A percentile compares a stretch with the other conserved stretches of the same genome.
These are phyloP conservation scores for Megatriorchis doriae DNA, from an alignment of 2,113 vertebrate species.

Conservation along the genomic window DNA sequence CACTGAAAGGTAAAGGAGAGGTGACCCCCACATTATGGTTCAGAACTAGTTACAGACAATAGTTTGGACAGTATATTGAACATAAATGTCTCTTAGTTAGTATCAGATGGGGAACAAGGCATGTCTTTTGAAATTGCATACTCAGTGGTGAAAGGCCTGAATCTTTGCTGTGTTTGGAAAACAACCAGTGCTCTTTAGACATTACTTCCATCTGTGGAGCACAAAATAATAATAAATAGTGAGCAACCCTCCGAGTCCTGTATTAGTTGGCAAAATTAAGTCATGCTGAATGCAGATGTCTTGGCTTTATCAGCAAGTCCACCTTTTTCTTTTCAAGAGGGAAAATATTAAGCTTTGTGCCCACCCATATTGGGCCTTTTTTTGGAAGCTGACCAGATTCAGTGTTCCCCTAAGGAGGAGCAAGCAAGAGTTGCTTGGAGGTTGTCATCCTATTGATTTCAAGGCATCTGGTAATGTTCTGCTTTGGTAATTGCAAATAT, in stretches of 20 bases:
- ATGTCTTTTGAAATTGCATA: not conserved
- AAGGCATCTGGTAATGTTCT: slow-evolving; percentile 8
- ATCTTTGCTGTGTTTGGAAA: slow-evolving; percentile 20
- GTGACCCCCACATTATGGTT: not conserved
- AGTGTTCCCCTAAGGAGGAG: not conserved
- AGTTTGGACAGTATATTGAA: not conserved
- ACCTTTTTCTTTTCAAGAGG: not conserved
- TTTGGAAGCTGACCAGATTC: not conserved
- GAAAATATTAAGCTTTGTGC: not conserved
- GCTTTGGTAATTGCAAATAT: not conserved
- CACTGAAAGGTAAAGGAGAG: not conserved
- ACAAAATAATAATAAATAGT: not conserved
- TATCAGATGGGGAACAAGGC: not conserved
- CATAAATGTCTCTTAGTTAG: not conserved
- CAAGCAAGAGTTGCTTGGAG: not conserved
- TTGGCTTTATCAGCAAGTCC: not conserved
- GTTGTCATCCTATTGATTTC: not conserved
- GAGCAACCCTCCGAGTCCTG: not conserved
- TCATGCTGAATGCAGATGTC: slow-evolving; percentile 7
- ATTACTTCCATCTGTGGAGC: slow-evolving; percentile 27
- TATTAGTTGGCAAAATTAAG: not conserved
- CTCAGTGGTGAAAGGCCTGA: not conserved
- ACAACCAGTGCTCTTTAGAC: not conserved
- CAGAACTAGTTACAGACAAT: not conserved
- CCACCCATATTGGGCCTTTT: not conserved